Base-by-base conservation (phyloP, 2,113 vertebrate species). In the Thalassoma bifasciatum region DNA sequence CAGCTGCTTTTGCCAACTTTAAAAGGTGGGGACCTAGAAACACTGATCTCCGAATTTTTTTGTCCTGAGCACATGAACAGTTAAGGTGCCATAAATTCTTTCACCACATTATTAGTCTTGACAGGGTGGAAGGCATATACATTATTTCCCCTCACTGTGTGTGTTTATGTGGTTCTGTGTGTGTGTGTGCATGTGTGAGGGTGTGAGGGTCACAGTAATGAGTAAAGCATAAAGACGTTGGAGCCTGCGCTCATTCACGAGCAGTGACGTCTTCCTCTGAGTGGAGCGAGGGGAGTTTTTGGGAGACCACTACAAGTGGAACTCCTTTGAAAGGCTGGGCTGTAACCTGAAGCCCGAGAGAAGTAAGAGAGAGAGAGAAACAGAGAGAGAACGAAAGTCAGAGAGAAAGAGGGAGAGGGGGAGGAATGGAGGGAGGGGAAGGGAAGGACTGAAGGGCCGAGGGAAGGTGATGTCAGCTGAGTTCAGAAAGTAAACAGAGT, bases 401-500 rank as follows among this genome's bases (percentile, higher is more conserved):
- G 52, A 60, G 46, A 74, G 58, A 57, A 37, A 42, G 54, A 47
- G 56, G 66, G 69, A 54, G 79, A 75, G 74, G 81, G 63, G 42
- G 67, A 77, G 40, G 17, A 77, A 57, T 68, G 70, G 70, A 73
- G 81, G 72, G 74, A 46, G 69, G 86, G 86, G 77, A 84, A 82
- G 75, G 84, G 80, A 81, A 84, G 52, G 75, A 86, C 71, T 72
- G 84, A 86, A 77, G 82, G 81, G 82, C 87, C 36, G 72, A 85
- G 75, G 79, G 87, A 91, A 88, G 84, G 86, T 94, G 93, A 94
- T 94, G 93, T 94, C 90, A 94, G 92, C 93, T 94, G 92, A 90
- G 91, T 87, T 94, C 93, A 94, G 90, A 94, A 93, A 92, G 93
- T 95, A 94, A 95, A 95, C 92, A 94, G 93, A 93, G 86, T 88